phyloP scores from a whole-genome alignment of 2,113 vertebrate species.

The Anolis carolinensis region DNA sequence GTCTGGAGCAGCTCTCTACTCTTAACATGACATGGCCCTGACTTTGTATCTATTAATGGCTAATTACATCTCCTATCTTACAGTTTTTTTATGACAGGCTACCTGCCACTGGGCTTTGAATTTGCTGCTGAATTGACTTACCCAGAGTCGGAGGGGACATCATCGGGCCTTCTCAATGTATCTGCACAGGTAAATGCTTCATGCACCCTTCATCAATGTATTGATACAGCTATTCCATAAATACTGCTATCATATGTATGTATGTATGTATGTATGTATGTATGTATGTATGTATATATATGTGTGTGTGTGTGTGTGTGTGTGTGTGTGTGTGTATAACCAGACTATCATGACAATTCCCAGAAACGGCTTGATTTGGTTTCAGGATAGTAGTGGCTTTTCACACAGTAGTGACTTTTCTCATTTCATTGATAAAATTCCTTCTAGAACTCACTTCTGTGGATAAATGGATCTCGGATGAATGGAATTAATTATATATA shows the following conservation, averaged over 20 bases:
- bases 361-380: conserved; percentile 10
- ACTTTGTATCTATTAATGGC: background rate
- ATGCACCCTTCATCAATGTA: background rate
- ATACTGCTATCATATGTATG: background rate
- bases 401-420: background rate
- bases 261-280: too few relatives aligned
- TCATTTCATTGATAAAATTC: background rate
- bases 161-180: conserved; percentile 93
- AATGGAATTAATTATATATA: too few relatives aligned
- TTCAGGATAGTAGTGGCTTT: background rate
- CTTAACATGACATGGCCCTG: background rate
- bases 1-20: background rate
- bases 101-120: conserved; percentile 94
- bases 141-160: conserved; percentile 94
- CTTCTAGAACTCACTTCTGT: too few relatives aligned
- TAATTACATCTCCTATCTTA: conserved; percentile 34
- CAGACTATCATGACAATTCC: conserved; percentile 16
- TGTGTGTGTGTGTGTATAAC: too few relatives aligned
- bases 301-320: too few relatives aligned
- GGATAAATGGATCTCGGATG: too few relatives aligned
- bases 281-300: too few relatives aligned
- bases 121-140: conserved; percentile 94
- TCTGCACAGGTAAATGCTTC: conserved; percentile 86
- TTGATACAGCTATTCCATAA: background rate
- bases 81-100: conserved; percentile 97